A percentile compares a stretch with the other conserved stretches of the same genome.
Evolutionary conservation across 2,888 invertebrate genomes (phyloP).

Genomic region (Urechis unicinctus): DNA sequence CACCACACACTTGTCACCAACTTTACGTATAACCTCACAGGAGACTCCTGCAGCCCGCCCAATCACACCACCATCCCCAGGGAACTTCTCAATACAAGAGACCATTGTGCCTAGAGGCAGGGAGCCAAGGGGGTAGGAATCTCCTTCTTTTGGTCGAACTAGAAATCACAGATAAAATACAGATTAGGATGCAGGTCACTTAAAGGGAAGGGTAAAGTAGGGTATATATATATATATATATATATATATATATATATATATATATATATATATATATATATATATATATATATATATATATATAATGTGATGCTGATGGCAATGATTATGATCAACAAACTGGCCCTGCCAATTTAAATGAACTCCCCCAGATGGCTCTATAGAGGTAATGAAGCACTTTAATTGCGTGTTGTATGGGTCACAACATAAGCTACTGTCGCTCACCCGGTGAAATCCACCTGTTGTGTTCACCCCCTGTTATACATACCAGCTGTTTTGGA

Average conservation of each 20-base stretch:
- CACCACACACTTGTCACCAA: conserved; percentile 54
- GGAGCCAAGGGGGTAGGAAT: conserved; percentile 91
- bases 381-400: too few species aligned
- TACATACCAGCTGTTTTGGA: conserved; percentile 71
- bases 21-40: conserved; percentile 62
- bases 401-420: too few species aligned
- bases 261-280: too few species aligned
- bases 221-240: too few species aligned
- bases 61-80: conserved; percentile 68
- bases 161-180: conserved; percentile 35
- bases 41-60: conserved; percentile 70
- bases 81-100: conserved; percentile 74
- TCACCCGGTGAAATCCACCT: too few species aligned
- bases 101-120: conserved; percentile 78
- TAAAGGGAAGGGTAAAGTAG: too few species aligned
- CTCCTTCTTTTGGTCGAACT: conserved; percentile 84
- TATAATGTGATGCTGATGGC: neutral
- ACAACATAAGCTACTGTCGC: too few species aligned
- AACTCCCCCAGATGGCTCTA: too few species aligned
- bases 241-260: too few species aligned
- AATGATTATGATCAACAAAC: neutral
- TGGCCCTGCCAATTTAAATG: too few species aligned
- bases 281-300: too few species aligned
- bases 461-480: neutral
- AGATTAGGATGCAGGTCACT: too few species aligned